Percentiles rank a stretch among this genome's conserved stretches.
Conservation (phyloP, 2,888 invertebrate genomes). For the Eustalomyia histrio region DNA sequence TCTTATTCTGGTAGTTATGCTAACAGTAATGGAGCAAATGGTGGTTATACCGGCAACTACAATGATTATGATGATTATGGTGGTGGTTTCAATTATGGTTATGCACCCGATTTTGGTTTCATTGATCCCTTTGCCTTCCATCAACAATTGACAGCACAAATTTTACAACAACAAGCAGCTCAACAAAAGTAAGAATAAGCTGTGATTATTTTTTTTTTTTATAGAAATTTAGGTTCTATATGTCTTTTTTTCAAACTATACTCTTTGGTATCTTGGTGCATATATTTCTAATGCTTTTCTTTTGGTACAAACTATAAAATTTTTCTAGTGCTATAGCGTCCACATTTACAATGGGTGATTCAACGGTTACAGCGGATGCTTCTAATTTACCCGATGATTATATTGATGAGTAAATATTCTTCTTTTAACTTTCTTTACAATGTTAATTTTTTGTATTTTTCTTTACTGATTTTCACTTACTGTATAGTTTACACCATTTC, state of each 20-base stretch:
- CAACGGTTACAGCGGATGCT: slow-evolving; percentile 75
- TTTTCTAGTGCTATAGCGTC: slow-evolving; percentile 69
- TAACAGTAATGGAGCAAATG: slow-evolving; percentile 63
- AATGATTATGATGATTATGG: slow-evolving; percentile 65
- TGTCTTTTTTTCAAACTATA: slow-evolving; percentile 6
- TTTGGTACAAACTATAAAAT: slow-evolving; percentile 5
- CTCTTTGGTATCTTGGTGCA: slow-evolving; percentile 20
- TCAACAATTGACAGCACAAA: slow-evolving; percentile 75
- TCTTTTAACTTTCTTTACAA: slow-evolving; percentile 18
- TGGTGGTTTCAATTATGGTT: slow-evolving; percentile 64
- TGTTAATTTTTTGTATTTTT: neutral
- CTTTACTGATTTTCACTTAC: neutral
- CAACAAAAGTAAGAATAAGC: slow-evolving; percentile 75
- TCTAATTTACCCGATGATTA: slow-evolving; percentile 69
- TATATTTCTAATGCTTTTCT: slow-evolving; percentile 16
- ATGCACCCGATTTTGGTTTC: slow-evolving; percentile 72
- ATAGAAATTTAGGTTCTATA: neutral
- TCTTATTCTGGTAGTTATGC: slow-evolving; percentile 68
- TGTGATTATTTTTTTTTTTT: too few species aligned
- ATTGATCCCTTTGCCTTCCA: slow-evolving; percentile 76
- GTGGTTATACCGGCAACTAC: slow-evolving; percentile 62
- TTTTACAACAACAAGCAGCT: slow-evolving; percentile 74
- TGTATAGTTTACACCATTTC: too few species aligned
- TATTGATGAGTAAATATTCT: slow-evolving; percentile 75
- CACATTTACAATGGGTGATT: slow-evolving; percentile 72